Percentiles rank a stretch among this genome's conserved stretches.
phyloP scores from a whole-genome alignment of 2,888 invertebrate genomes.

The Chelonus formosanus region DNA sequence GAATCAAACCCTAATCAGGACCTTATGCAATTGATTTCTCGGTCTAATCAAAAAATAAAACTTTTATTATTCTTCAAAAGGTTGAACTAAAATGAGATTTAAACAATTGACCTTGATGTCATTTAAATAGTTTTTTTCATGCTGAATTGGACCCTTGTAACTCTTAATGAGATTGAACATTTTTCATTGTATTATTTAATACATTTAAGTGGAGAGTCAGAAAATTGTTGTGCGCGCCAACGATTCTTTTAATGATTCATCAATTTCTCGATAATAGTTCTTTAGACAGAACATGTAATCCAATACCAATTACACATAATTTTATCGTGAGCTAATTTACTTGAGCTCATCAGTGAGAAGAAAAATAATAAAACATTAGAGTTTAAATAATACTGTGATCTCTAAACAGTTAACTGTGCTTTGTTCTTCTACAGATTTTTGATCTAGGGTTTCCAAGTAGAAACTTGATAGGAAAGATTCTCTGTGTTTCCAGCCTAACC shows the following conservation, averaged over 20 bases:
- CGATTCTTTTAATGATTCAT: conserved; percentile 16
- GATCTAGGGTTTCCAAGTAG: no score
- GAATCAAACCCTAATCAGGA: no score
- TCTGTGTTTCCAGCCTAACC: no score
- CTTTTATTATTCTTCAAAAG: not conserved
- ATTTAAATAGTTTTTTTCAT: conserved; percentile 11
- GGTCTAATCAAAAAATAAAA: no score
- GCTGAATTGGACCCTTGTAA: conserved; percentile 13
- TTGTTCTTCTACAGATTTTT: no score
- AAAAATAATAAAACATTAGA: not conserved
- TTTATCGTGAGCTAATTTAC: conserved; percentile 6
- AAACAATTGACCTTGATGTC: conserved; percentile 18
- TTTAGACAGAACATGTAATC: conserved; percentile 19
- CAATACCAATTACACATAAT: conserved; percentile 9
- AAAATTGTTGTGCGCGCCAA: not conserved
- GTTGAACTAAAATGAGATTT: not conserved
- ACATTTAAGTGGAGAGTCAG: conserved; percentile 2
- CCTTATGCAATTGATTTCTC: no score
- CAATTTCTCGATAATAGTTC: conserved; percentile 14
- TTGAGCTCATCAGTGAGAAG: not conserved
- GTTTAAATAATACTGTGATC: not conserved
- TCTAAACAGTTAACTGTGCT: not conserved
- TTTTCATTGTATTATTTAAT: conserved; percentile 2
- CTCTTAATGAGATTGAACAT: not conserved
- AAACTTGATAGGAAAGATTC: no score